These are phyloP conservation scores for Pseudochaenichthys georgianus DNA, from an alignment of 2,797 vertebrate species.

Conservation along the genomic window DNA sequence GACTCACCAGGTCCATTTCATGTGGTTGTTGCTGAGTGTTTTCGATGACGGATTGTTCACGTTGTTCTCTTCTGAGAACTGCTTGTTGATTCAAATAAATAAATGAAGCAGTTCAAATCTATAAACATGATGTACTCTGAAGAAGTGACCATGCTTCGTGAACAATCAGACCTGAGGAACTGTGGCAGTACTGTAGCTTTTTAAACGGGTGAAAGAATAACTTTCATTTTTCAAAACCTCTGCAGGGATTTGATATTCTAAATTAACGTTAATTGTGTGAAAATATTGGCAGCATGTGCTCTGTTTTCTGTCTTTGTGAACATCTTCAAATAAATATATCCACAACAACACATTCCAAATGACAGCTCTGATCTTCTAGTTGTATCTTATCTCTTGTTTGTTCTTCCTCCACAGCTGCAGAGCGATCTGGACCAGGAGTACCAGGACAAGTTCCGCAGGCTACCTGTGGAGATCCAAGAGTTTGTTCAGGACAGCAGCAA, in stretches of 20 bases:
- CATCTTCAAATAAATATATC: neutral
- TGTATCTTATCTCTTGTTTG: neutral
- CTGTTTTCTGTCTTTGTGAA: neutral
- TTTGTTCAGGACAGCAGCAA: constrained; percentile 97
- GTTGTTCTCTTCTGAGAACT: neutral
- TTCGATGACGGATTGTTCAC: neutral
- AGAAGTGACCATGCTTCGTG: neutral
- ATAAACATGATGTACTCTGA: neutral
- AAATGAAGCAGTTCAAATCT: neutral
- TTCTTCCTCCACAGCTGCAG: constrained; percentile 87
- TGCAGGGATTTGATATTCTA: neutral
- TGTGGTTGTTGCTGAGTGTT: neutral
- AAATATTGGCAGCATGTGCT: neutral
- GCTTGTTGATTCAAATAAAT: constrained; percentile 8
- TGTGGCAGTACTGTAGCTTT: neutral
- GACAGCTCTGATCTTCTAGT: neutral
- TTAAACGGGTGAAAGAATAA: neutral
- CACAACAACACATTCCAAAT: neutral
- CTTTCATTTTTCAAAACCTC: neutral
- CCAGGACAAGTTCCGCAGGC: constrained; percentile 97
- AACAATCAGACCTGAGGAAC: neutral
- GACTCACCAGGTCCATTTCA: neutral
- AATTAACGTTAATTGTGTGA: neutral
- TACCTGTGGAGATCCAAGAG: constrained; percentile 97
- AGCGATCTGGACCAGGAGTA: constrained; percentile 97